Evolutionary conservation across 2,113 vertebrate genomes (phyloP).

Genomic region (Austrofundulus limnaeus): DNA sequence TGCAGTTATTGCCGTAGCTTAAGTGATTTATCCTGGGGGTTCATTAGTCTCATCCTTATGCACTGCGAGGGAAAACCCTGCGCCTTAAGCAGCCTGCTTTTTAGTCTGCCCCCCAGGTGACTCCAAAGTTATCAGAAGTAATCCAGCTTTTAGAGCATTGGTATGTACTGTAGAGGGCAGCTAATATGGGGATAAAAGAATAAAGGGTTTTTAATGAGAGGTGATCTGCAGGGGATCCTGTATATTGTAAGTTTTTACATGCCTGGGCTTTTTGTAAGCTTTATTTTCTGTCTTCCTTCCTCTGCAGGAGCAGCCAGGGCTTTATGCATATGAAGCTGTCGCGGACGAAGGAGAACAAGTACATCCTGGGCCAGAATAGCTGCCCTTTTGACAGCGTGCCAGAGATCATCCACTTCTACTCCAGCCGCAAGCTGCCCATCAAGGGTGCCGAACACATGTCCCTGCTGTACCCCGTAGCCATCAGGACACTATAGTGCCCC

Average conservation of each 20-base stretch:
- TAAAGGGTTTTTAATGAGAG: conserved; percentile 11
- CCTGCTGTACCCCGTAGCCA: conserved; percentile 94
- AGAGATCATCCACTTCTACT: conserved; percentile 96
- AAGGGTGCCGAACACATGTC: conserved; percentile 99
- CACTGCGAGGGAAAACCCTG: conserved; percentile 29
- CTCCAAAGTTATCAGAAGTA: conserved; percentile 49
- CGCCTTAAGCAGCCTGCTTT: conserved; percentile 52
- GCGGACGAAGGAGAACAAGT: conserved; percentile 94
- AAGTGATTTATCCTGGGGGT: conserved; percentile 59
- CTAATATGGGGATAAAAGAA: conserved; percentile 6
- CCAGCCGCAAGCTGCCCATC: conserved; percentile 97
- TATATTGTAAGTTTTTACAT: too few relatives aligned
- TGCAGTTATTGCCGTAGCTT: conserved; percentile 64
- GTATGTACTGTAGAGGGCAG: conserved; percentile 22
- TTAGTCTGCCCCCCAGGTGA: conserved; percentile 43
- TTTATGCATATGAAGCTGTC: conserved; percentile 99
- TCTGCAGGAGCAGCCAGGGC: conserved; percentile 97
- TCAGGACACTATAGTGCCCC: conserved; percentile 88
- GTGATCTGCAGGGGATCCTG: not conserved
- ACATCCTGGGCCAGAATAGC: conserved; percentile 96
- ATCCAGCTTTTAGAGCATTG: conserved; percentile 53
- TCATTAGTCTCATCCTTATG: conserved; percentile 60
- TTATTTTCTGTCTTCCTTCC: too few relatives aligned
- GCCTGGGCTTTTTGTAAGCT: too few relatives aligned
- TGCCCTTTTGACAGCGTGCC: conserved; percentile 94